Percentiles rank a stretch among this genome's conserved stretches.
phyloP scores from a whole-genome alignment of 2,113 vertebrate species.

The Megaptera novaeangliae region DNA sequence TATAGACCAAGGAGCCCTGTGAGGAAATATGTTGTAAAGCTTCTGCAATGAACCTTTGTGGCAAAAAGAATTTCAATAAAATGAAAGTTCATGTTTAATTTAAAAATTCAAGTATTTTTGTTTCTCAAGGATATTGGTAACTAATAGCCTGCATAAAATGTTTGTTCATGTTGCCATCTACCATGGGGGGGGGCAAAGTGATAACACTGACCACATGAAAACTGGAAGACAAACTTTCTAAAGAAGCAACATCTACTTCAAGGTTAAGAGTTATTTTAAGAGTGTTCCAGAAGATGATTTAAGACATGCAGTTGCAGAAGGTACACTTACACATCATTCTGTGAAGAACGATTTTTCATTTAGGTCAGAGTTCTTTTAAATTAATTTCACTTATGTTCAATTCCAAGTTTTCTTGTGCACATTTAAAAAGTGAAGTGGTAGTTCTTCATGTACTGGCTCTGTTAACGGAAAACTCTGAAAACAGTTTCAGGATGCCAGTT shows the following conservation, averaged over 20 bases:
- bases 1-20: not conserved
- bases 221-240: not conserved
- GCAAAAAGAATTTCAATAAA: not conserved
- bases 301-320: not conserved
- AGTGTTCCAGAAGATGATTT: not conserved
- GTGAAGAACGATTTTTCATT: not conserved
- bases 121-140: not conserved
- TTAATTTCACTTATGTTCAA: not conserved
- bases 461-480: not conserved
- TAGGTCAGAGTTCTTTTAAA: not conserved
- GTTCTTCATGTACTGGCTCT: not conserved
- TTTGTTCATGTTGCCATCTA: not conserved
- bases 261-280: not conserved
- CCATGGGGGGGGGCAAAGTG: not conserved
- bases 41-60: not conserved
- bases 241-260: not conserved
- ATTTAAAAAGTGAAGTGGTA: not conserved
- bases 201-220: not conserved
- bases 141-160: not conserved
- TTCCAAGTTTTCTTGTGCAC: not conserved
- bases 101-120: not conserved
- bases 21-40: not conserved
- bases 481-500: not conserved
- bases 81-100: not conserved
- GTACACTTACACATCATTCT: not conserved